Evolutionary conservation across 2,888 invertebrate genomes (phyloP).

Genomic region (Rhagonycha fulva): DNA sequence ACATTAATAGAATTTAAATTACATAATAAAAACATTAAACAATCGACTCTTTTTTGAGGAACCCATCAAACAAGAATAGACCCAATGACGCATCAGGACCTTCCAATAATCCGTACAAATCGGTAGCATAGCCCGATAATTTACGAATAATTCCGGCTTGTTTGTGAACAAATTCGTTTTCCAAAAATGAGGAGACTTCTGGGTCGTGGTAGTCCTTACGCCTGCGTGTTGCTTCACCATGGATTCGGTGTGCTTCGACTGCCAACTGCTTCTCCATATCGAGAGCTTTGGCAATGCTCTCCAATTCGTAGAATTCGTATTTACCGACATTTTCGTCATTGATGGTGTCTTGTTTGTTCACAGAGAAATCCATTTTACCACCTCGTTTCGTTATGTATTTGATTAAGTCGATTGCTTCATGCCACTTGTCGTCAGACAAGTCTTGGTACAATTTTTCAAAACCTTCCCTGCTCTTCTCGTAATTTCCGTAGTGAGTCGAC

Average conservation of each 20-base stretch:
- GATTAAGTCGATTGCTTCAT: constrained; percentile 73
- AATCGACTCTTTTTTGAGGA: constrained; percentile 47
- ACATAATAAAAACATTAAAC: constrained; percentile 5
- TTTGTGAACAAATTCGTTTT: constrained; percentile 74
- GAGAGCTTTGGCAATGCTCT: constrained; percentile 73
- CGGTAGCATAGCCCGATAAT: constrained; percentile 74
- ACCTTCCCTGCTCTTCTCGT: constrained; percentile 74
- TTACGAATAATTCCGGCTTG: constrained; percentile 70
- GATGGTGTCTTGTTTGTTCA: constrained; percentile 48
- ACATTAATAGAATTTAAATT: background rate
- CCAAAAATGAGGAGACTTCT: constrained; percentile 74
- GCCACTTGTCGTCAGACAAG: constrained; percentile 76
- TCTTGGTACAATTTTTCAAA: constrained; percentile 75
- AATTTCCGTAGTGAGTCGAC: constrained; percentile 77
- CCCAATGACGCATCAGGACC: constrained; percentile 66
- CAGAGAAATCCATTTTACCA: constrained; percentile 61
- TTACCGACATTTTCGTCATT: constrained; percentile 52
- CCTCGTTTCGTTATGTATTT: constrained; percentile 79
- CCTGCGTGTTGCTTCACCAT: constrained; percentile 64
- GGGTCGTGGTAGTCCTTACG: constrained; percentile 67
- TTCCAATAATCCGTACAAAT: constrained; percentile 69
- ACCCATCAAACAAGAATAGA: constrained; percentile 78
- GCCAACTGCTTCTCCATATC: constrained; percentile 77
- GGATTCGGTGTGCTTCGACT: constrained; percentile 68
- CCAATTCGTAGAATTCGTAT: constrained; percentile 68